phyloP scores from a whole-genome alignment of 2,888 invertebrate species.

The Cremastobaeus sp. region DNA sequence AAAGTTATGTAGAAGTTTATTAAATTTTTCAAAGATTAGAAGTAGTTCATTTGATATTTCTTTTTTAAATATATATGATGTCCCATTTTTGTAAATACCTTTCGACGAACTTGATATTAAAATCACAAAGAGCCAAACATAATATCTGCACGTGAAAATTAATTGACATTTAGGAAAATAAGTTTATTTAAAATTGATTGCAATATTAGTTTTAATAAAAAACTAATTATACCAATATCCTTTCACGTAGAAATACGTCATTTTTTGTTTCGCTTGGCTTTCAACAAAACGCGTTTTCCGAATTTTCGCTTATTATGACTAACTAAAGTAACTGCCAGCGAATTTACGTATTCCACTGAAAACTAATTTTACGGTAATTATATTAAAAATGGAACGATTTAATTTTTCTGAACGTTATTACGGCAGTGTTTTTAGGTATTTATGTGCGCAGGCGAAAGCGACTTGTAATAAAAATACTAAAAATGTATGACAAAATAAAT shows the following conservation, averaged over 20 bases:
- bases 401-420: background rate
- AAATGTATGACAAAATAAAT: too few relatives aligned
- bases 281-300: slow-evolving; percentile 10
- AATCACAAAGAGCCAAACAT: slow-evolving; percentile 13
- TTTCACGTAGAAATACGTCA: slow-evolving; percentile 22
- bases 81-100: slow-evolving; percentile 7
- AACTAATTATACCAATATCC: slow-evolving; percentile 41
- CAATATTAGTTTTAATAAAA: slow-evolving; percentile 34
- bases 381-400: slow-evolving; percentile 27
- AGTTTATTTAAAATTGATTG: slow-evolving; percentile 41
- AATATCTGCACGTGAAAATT: slow-evolving; percentile 23
- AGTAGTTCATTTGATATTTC: background rate
- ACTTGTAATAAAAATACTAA: too few relatives aligned
- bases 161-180: slow-evolving; percentile 33
- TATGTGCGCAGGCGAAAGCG: too few relatives aligned
- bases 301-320: slow-evolving; percentile 45
- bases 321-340: slow-evolving; percentile 40
- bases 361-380: slow-evolving; percentile 47
- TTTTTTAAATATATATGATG: background rate
- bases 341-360: slow-evolving; percentile 48
- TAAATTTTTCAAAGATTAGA: background rate
- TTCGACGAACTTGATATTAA: slow-evolving; percentile 15
- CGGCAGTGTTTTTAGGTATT: background rate
- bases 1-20: background rate
- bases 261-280: slow-evolving; percentile 14